phyloP scores from a whole-genome alignment of 2,113 vertebrate genomes.

The Oenanthe melanoleuca region DNA sequence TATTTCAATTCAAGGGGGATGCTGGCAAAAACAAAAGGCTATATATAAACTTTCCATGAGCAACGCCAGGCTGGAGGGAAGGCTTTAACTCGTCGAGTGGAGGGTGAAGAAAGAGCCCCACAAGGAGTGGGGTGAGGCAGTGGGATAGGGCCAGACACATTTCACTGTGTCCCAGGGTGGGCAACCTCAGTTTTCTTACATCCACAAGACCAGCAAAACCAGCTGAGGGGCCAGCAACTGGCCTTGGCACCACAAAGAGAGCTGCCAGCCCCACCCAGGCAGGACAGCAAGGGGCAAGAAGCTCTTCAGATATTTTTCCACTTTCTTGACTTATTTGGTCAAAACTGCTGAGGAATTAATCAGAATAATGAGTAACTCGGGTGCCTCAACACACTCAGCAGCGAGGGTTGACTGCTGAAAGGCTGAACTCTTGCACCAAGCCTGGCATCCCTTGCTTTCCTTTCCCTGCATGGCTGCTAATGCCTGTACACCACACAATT shows the following conservation, averaged over 20 bases:
- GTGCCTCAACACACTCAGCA: background rate
- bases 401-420: fast-evolving
- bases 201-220: background rate
- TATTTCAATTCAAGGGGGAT: constrained; percentile 38
- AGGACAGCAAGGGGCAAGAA: background rate
- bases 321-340: constrained; percentile 63
- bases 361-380: constrained; percentile 18
- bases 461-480: fast-evolving
- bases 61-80: constrained; percentile 5
- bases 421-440: background rate
- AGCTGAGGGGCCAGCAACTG: fast-evolving
- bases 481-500: background rate
- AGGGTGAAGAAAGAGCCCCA: background rate
- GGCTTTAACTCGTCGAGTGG: constrained; percentile 16
- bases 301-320: constrained; percentile 1
- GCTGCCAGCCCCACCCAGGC: background rate
- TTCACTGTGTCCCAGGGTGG: background rate
- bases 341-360: constrained; percentile 14
- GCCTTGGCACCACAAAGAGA: background rate
- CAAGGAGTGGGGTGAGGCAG: background rate
- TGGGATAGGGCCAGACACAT: background rate
- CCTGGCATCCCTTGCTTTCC: background rate
- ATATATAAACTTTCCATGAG: constrained; percentile 66
- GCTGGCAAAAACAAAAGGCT: constrained; percentile 68
- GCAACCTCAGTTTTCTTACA: background rate